These are phyloP conservation scores for Cosmia pyralina DNA, from an alignment of 2,888 invertebrate species.

Conservation along the genomic window DNA sequence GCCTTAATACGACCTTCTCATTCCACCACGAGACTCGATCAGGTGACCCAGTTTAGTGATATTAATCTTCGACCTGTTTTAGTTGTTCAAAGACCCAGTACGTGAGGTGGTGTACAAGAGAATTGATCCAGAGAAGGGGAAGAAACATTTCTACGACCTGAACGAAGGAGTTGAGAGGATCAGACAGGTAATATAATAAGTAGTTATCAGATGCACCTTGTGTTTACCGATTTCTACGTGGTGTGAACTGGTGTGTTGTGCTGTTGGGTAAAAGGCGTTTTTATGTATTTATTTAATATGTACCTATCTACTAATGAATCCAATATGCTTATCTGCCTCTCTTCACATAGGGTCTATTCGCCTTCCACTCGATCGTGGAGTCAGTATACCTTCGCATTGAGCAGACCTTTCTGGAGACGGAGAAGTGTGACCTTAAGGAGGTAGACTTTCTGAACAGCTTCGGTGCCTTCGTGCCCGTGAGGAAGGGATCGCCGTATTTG, in stretches of 20 bases:
- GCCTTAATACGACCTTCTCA: no score
- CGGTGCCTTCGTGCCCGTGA: conserved; percentile 76
- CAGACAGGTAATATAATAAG: conserved; percentile 76
- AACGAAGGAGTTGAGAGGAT: conserved; percentile 83
- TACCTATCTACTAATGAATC: no score
- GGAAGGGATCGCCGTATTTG: conserved; percentile 80
- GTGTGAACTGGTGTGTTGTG: no score
- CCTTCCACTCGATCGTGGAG: conserved; percentile 86
- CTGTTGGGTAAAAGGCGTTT: no score
- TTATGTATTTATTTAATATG: no score
- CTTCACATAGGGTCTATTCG: conserved; percentile 82
- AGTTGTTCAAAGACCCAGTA: conserved; percentile 77
- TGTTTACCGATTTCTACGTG: no score
- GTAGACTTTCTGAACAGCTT: conserved; percentile 80
- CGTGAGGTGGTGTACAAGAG: conserved; percentile 75
- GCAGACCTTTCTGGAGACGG: conserved; percentile 88
- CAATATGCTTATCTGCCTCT: no score
- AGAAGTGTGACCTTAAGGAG: conserved; percentile 90
- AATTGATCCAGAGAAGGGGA: conserved; percentile 78
- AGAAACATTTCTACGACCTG: conserved; percentile 76
- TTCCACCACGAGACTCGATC: no score
- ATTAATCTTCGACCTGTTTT: not conserved
- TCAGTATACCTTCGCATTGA: conserved; percentile 87
- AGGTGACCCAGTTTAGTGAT: no score
- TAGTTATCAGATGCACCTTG: no score